Conservation (phyloP, 2,888 invertebrate species). For the Microplitis deprimator region DNA sequence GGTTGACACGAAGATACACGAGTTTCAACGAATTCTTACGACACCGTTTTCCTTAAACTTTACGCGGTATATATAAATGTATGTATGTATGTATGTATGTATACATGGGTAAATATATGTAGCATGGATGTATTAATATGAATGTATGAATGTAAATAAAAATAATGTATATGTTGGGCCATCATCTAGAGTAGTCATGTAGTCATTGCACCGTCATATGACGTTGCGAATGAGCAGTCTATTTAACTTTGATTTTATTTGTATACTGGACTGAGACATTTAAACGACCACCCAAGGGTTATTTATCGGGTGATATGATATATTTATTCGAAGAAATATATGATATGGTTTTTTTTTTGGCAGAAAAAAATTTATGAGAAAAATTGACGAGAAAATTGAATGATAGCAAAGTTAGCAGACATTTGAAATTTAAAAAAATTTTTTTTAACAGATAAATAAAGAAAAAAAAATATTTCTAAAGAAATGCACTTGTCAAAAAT, state of each 20-base stretch:
- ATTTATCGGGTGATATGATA: background rate
- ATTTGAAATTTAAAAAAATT: too few relatives aligned
- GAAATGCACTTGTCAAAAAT: too few relatives aligned
- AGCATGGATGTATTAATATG: background rate
- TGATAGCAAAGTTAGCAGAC: too few relatives aligned
- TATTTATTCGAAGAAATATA: background rate
- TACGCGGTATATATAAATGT: constrained; percentile 15
- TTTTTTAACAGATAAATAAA: too few relatives aligned
- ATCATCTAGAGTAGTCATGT: background rate
- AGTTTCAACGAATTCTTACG: constrained; percentile 52
- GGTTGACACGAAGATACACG: constrained; percentile 55
- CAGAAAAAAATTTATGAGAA: too few relatives aligned
- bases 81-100: background rate
- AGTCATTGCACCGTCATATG: background rate
- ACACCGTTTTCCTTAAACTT: background rate
- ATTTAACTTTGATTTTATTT: background rate
- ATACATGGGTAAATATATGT: background rate
- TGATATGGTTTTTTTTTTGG: too few relatives aligned
- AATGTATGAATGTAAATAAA: background rate
- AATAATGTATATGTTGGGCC: background rate
- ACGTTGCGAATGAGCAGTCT: background rate
- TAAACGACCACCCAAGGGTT: background rate
- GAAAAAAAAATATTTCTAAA: too few relatives aligned
- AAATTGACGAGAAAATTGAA: too few relatives aligned
- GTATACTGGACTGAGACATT: background rate